These are phyloP conservation scores for Enteromius thamalakanensis DNA, from an alignment of 2,797 vertebrate species.

Conservation along the genomic window DNA sequence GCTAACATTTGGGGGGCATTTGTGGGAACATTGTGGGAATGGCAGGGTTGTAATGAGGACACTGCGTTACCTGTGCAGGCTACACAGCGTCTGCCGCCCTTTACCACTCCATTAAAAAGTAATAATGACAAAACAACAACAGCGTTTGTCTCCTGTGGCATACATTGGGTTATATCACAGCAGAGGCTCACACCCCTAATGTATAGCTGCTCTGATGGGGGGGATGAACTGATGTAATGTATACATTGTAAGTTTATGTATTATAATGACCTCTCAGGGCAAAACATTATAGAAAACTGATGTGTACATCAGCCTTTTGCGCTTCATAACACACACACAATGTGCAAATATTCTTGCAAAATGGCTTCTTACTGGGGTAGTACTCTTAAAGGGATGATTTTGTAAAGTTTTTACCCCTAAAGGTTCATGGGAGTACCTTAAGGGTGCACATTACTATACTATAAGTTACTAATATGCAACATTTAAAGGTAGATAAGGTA, in stretches of 20 bases:
- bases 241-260: constrained; percentile 47
- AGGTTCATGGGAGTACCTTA: not conserved
- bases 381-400: not conserved
- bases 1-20: constrained; percentile 48
- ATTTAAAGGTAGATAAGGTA: not conserved
- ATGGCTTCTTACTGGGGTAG: not conserved
- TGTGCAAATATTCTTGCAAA: not conserved
- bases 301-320: not conserved
- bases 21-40: constrained; percentile 36
- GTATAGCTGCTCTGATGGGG: constrained; percentile 41
- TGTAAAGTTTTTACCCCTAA: not conserved
- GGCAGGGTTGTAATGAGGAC: constrained; percentile 58
- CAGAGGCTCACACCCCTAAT: constrained; percentile 47
- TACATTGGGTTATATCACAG: constrained; percentile 49
- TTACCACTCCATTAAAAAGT: constrained; percentile 55
- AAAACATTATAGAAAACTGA: constrained; percentile 36
- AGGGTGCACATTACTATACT: not conserved
- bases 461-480: not conserved
- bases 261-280: constrained; percentile 83
- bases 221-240: constrained; percentile 62
- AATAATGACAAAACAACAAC: constrained; percentile 62
- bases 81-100: constrained; percentile 55
- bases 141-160: constrained; percentile 52
- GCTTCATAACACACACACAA: constrained; percentile 2
- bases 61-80: constrained; percentile 57